Base-by-base conservation (phyloP, 2,797 vertebrate genomes). In the Melanogrammus aeglefinus region DNA sequence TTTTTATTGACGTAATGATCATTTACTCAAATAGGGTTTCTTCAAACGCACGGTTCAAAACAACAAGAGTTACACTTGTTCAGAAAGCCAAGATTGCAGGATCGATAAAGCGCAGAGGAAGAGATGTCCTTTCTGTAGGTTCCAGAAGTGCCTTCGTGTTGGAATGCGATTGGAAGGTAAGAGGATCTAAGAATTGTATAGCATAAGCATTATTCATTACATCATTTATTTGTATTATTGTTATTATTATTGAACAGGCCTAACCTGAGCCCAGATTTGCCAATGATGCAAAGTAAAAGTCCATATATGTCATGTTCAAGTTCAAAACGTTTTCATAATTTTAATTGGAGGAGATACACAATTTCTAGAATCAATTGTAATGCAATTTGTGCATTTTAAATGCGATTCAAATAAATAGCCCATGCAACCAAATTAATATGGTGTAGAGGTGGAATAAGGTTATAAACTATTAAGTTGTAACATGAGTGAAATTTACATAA, bases 1-100 rank as follows among this genome's bases (percentile, higher is more conserved):
- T 63, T 63, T 6, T 63, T 21, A 63, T 24, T 63, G 6, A 63
- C 24, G 63, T 27, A 27, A 2, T 27, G 3, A 72, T 29, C 76
- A 31, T 39, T 77, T 6, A 36, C 75, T 8, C 6, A 63, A 27
- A 18, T 85, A 98, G 97, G 97, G 97, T 0, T 98, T 98, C 91
- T 98, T 98, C 92, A 98, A 98, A 92, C 93, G 97, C 86, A 98
- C 96, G 0, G 97, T 98, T 81, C 97, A 98, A 89, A 98, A 98
- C 91, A 96, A 95, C 91, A 98, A 98, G 91, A 95, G 93, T 79
- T 98, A 98, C 90, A 93, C 93, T 73, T 98, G 97, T 88, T 95
- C 94, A 12, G 96, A 97, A 82, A 95, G 91, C 84, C 96, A 96
- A 92, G 94, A 89, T 84, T 98, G 97, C 92, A 94, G 94, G 81